These are phyloP conservation scores for Zele albiditarsus DNA, from an alignment of 2,888 invertebrate species.

Conservation along the genomic window DNA sequence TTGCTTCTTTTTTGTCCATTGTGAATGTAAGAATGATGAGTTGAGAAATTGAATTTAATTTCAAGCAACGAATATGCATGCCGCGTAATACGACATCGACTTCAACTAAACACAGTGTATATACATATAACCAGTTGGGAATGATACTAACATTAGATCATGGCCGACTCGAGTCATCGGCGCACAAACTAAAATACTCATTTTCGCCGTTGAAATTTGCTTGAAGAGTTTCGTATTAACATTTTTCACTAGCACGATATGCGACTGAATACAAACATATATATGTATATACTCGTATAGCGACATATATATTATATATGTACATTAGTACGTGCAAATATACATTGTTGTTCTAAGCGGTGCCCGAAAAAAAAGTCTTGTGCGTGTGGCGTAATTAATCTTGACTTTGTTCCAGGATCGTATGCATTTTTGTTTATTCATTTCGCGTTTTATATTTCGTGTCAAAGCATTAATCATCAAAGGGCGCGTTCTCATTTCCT, in stretches of 20 bases:
- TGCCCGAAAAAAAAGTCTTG: not conserved
- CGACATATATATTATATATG: not conserved
- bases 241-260: not conserved
- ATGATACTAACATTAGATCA: constrained; percentile 44
- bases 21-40: not conserved
- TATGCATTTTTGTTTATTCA: constrained; percentile 14
- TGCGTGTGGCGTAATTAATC: not conserved
- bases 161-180: constrained; percentile 38
- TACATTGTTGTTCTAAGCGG: not conserved
- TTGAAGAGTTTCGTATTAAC: not conserved
- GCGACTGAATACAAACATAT: not conserved
- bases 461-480: constrained; percentile 18
- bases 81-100: constrained; percentile 26
- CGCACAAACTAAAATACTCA: constrained; percentile 29
- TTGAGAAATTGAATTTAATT: constrained; percentile 36
- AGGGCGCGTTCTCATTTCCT: constrained; percentile 48
- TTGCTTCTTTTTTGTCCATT: not conserved
- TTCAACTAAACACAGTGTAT: constrained; percentile 20
- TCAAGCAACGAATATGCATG: constrained; percentile 20
- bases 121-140: constrained; percentile 18
- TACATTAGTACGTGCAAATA: not conserved
- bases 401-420: not conserved
- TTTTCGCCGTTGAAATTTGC: constrained; percentile 15
- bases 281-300: not conserved
- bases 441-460: constrained; percentile 16